Evolutionary conservation across 2,797 vertebrate species (phyloP).

Genomic region (Phrynocephalus forsythii): DNA sequence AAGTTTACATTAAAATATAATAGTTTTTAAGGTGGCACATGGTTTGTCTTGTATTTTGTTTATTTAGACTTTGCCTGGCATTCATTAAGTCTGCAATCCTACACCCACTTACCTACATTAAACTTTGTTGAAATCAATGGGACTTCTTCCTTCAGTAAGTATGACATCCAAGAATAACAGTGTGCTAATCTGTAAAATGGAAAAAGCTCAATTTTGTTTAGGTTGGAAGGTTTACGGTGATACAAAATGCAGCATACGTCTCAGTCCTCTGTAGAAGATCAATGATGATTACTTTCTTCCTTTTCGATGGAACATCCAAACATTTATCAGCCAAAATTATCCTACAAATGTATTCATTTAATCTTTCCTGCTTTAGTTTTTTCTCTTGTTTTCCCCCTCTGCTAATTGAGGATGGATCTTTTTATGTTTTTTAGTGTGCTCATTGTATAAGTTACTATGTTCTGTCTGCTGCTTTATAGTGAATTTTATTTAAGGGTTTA

Average conservation of each 20-base stretch:
- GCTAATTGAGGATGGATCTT: not conserved
- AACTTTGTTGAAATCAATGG: not conserved
- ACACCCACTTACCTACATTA: not conserved
- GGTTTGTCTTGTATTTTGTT: too few species aligned
- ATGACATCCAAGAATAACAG: not conserved
- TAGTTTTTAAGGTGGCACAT: too few species aligned
- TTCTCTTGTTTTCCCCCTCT: not conserved
- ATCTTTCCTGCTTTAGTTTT: not conserved
- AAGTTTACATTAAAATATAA: too few species aligned
- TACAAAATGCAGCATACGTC: not conserved
- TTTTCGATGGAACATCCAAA: not conserved
- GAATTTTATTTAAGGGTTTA: not conserved
- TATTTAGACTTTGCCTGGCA: too few species aligned
- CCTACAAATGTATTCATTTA: conserved; percentile 6
- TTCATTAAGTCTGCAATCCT: not conserved
- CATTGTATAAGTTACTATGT: not conserved
- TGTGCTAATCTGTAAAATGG: not conserved
- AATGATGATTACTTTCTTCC: not conserved
- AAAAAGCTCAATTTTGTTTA: conserved; percentile 13
- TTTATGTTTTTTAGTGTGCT: not conserved
- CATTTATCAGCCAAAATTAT: not conserved
- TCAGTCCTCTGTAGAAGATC: not conserved
- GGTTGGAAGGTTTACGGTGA: not conserved
- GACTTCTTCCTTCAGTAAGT: not conserved
- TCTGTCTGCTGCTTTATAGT: not conserved